phyloP scores from a whole-genome alignment of 2,888 invertebrate species.

The Tridacna crocea region DNA sequence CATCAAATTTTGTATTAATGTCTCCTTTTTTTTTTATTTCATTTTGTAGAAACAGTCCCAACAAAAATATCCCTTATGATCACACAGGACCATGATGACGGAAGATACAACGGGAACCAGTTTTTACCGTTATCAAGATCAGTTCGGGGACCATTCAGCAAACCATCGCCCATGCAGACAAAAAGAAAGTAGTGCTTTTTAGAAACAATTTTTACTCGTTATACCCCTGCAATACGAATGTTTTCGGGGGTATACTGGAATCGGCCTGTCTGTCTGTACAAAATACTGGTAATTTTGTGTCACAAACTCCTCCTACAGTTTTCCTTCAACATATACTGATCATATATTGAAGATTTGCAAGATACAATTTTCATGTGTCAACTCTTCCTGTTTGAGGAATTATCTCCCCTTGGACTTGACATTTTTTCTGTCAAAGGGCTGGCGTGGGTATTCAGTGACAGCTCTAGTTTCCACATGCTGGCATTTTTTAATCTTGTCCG shows the following conservation, averaged over 20 bases:
- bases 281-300: no score
- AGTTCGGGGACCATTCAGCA: slow-evolving; percentile 66
- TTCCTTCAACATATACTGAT: no score
- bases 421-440: background rate
- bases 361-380: no score
- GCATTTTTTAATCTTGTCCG: no score
- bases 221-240: background rate
- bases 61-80: slow-evolving; percentile 82
- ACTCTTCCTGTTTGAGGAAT: background rate
- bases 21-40: background rate
- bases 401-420: background rate
- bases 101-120: slow-evolving; percentile 65
- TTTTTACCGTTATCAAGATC: slow-evolving; percentile 72
- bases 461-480: no score
- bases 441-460: no score
- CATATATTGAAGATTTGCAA: no score
- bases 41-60: slow-evolving; percentile 74
- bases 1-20: background rate
- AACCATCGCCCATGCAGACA: slow-evolving; percentile 31
- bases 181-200: slow-evolving; percentile 23
- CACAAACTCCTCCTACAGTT: no score
- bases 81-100: slow-evolving; percentile 73
- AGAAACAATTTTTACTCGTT: background rate
- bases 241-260: no score
- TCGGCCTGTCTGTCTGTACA: no score